Percentiles rank a stretch among this genome's conserved stretches.
These are phyloP conservation scores for Benthochromis sp. DNA, from an alignment of 2,113 vertebrate genomes.

Conservation along the genomic window DNA sequence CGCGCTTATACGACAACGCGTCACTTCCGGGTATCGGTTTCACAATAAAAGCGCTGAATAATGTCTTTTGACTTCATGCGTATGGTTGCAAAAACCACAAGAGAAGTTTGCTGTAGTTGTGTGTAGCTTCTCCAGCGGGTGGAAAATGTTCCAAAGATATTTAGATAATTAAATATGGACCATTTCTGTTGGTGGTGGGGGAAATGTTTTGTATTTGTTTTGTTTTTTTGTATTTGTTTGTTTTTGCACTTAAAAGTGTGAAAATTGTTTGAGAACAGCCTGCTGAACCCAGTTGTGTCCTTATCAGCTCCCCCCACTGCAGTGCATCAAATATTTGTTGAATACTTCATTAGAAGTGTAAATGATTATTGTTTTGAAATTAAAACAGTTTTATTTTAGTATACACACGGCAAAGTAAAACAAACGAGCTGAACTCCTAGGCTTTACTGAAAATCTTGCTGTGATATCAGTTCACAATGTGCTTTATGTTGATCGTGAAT, in stretches of 20 bases:
- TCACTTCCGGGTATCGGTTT: neutral
- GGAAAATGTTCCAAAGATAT: neutral
- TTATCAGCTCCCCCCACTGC: neutral
- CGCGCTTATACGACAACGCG: rapidly evolving
- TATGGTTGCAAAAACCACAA: neutral
- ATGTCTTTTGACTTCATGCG: rapidly evolving
- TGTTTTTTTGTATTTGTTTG: neutral
- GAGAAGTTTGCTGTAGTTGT: neutral
- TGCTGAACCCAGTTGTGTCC: neutral
- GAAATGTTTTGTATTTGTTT: neutral
- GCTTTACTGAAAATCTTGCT: neutral
- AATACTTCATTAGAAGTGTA: neutral
- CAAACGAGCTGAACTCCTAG: neutral
- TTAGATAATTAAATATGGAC: neutral
- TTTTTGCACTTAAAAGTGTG: neutral
- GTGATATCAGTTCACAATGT: neutral
- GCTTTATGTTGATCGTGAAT: neutral
- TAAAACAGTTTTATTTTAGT: neutral
- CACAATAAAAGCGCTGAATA: slow-evolving; percentile 18
- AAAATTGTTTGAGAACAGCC: neutral
- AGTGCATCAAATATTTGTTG: neutral
- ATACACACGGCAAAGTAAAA: rapidly evolving
- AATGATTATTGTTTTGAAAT: neutral
- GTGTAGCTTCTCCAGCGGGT: neutral
- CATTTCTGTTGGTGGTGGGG: neutral